These are phyloP conservation scores for Drosophila buzzatii DNA, from an alignment of 2,888 invertebrate genomes.

Conservation along the genomic window DNA sequence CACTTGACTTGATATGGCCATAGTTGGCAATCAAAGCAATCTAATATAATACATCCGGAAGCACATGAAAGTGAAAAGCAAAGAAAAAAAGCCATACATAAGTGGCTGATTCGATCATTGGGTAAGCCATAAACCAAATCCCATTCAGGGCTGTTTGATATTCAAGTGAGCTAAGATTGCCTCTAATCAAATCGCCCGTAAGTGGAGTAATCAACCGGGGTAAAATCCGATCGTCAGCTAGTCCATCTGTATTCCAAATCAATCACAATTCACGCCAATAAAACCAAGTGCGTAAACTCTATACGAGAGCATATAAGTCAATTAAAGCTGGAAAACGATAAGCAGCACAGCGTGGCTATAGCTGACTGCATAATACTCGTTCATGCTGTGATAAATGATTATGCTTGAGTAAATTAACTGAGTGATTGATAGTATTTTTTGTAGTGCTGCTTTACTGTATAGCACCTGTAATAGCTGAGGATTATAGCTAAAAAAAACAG, in stretches of 20 bases:
- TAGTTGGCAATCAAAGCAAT: slow-evolving; percentile 31
- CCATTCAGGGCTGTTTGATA: slow-evolving; percentile 63
- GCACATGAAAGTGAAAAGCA: slow-evolving; percentile 3
- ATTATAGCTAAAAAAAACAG: not conserved
- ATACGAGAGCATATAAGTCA: slow-evolving; percentile 43
- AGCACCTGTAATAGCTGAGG: not conserved
- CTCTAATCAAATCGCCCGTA: slow-evolving; percentile 64
- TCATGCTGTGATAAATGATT: not conserved
- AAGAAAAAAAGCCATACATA: slow-evolving; percentile 1
- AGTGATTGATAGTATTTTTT: not conserved
- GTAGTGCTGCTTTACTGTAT: not conserved
- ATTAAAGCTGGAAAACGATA: slow-evolving; percentile 60
- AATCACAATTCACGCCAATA: slow-evolving; percentile 68
- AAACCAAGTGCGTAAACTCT: slow-evolving; percentile 30
- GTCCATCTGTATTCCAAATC: slow-evolving; percentile 64
- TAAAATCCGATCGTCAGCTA: slow-evolving; percentile 55
- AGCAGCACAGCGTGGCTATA: not conserved
- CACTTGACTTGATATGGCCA: slow-evolving; percentile 18
- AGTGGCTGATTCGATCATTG: slow-evolving; percentile 25
- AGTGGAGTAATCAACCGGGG: slow-evolving; percentile 68
- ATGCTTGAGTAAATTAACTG: not conserved
- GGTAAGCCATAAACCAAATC: slow-evolving; percentile 21
- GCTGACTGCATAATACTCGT: not conserved
- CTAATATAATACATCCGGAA: slow-evolving; percentile 33
- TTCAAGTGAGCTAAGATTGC: slow-evolving; percentile 56